Conservation (phyloP, 1,140 invertebrate species). For the Drosophila nannoptera region DNA sequence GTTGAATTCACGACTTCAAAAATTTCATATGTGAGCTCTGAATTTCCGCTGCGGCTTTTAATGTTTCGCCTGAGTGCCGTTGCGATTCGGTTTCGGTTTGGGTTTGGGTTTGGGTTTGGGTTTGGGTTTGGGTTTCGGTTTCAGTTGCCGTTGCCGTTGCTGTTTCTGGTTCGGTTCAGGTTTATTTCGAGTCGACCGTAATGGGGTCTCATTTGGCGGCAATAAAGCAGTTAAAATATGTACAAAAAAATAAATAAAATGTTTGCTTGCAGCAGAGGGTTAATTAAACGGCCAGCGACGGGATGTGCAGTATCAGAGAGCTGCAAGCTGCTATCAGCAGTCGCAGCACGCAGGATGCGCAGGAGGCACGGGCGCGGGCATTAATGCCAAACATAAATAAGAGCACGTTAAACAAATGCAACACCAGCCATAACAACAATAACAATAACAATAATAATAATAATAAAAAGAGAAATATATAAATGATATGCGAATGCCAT, state of each 20-base stretch:
- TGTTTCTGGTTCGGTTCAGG: conserved; percentile 6
- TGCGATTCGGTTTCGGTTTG: conserved; percentile 13
- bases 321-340: conserved; percentile 10
- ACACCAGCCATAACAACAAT: conserved; percentile 44
- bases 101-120: conserved; percentile 7
- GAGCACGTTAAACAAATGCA: conserved; percentile 48
- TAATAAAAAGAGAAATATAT: conserved; percentile 30
- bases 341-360: conserved; percentile 32
- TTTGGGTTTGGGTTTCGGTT: conserved; percentile 9
- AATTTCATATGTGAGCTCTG: conserved; percentile 11
- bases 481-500: conserved; percentile 66
- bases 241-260: conserved; percentile 14
- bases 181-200: conserved; percentile 14
- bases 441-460: conserved; percentile 51
- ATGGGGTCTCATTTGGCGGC: conserved; percentile 37
- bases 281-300: conserved; percentile 33
- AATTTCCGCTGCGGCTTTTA: conserved; percentile 23
- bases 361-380: not conserved
- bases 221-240: conserved; percentile 42
- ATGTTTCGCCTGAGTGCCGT: conserved; percentile 38
- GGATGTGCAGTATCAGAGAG: conserved; percentile 9
- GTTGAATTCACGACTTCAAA: conserved; percentile 31
- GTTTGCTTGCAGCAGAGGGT: conserved; percentile 32
- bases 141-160: conserved; percentile 3
- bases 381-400: conserved; percentile 65